These are phyloP conservation scores for Contarinia nasturtii DNA, from an alignment of 1,140 invertebrate species.

Conservation along the genomic window DNA sequence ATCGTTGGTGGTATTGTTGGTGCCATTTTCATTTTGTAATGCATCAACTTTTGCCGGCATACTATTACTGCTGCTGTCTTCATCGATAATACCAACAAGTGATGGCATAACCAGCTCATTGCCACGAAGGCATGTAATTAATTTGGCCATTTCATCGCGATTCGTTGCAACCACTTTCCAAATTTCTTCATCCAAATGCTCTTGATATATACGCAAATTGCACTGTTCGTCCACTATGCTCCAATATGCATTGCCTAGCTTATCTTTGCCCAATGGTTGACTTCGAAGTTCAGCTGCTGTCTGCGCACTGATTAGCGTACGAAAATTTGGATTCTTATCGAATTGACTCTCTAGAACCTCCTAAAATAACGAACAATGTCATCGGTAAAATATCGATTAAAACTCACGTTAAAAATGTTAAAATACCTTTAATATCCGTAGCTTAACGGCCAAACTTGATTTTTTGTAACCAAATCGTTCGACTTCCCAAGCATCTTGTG, in stretches of 20 bases:
- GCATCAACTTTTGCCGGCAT: slow-evolving; percentile 5
- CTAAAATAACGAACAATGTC: slow-evolving; percentile 39
- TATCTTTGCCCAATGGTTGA: slow-evolving; percentile 76
- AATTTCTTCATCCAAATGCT: slow-evolving; percentile 88
- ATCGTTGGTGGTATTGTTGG: slow-evolving; percentile 19
- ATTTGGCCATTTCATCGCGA: slow-evolving; percentile 48
- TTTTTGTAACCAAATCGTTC: slow-evolving; percentile 92
- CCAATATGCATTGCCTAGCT: slow-evolving; percentile 81
- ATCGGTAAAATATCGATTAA: slow-evolving; percentile 1
- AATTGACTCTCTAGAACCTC: slow-evolving; percentile 85
- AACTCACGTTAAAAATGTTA: slow-evolving; percentile 1
- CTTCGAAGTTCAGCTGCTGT: slow-evolving; percentile 59
- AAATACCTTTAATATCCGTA: slow-evolving; percentile 63
- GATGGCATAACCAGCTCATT: slow-evolving; percentile 37
- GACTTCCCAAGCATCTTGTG: slow-evolving; percentile 89
- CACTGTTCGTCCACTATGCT: slow-evolving; percentile 72
- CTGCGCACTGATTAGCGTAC: slow-evolving; percentile 71
- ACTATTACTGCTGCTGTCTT: slow-evolving; percentile 39
- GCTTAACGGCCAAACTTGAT: slow-evolving; percentile 67
- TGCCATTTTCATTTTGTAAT: slow-evolving; percentile 9
- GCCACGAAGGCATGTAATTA: slow-evolving; percentile 50
- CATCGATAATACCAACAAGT: slow-evolving; percentile 34
- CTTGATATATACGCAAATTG: slow-evolving; percentile 80
- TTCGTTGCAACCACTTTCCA: slow-evolving; percentile 85
- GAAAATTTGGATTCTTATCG: slow-evolving; percentile 84